Conservation (phyloP, 1,140 invertebrate genomes). For the Leptestheria dahalacensis region DNA sequence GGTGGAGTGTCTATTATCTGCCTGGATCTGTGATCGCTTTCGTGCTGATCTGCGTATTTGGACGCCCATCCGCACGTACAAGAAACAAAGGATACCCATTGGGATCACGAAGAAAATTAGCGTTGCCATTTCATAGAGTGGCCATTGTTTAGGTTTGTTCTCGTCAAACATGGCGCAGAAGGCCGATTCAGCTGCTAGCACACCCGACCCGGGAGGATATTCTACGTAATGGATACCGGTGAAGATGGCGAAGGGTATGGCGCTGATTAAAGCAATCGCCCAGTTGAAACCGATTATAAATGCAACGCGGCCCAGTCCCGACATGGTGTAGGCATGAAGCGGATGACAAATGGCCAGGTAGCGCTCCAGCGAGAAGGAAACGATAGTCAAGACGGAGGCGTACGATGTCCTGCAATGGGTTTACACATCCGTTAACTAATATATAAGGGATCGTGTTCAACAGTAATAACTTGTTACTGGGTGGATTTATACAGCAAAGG, state of each 20-base stretch:
- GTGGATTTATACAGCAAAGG: neutral
- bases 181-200: slow-evolving; percentile 41
- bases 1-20: neutral
- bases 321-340: slow-evolving; percentile 53
- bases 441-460: too few species aligned
- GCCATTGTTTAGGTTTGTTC: slow-evolving; percentile 36
- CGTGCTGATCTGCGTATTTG: slow-evolving; percentile 24
- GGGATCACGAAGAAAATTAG: slow-evolving; percentile 70
- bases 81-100: slow-evolving; percentile 53
- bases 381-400: slow-evolving; percentile 67
- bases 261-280: slow-evolving; percentile 54
- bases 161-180: slow-evolving; percentile 50
- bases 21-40: slow-evolving; percentile 1
- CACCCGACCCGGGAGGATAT: neutral
- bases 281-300: slow-evolving; percentile 64
- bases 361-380: slow-evolving; percentile 65
- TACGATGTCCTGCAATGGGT: slow-evolving; percentile 23
- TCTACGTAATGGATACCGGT: slow-evolving; percentile 25
- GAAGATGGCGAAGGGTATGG: slow-evolving; percentile 55
- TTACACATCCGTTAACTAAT: neutral
- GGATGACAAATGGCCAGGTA: slow-evolving; percentile 88
- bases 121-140: slow-evolving; percentile 60
- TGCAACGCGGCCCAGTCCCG: slow-evolving; percentile 58
- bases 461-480: too few species aligned
- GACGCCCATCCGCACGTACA: slow-evolving; percentile 61